phyloP scores from a whole-genome alignment of 2,888 invertebrate species.

The Tipula helvola region DNA sequence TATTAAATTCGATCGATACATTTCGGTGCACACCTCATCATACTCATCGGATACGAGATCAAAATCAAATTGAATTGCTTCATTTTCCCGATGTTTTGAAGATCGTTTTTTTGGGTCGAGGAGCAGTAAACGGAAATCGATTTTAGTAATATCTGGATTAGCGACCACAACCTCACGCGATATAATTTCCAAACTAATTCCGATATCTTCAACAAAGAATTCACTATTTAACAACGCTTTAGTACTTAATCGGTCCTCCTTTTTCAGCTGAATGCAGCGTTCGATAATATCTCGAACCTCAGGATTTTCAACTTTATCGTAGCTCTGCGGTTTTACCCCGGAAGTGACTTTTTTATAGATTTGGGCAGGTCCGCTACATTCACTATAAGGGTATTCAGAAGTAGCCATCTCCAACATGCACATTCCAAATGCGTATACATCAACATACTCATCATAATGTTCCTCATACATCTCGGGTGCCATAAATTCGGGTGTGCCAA shows the following conservation, averaged over 20 bases:
- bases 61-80: constrained; percentile 98
- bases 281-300: constrained; percentile 95
- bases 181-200: constrained; percentile 40
- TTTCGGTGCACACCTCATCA: constrained; percentile 87
- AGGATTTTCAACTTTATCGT: constrained; percentile 88
- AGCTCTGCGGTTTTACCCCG: constrained; percentile 91
- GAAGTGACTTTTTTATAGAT: constrained; percentile 98
- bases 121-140: constrained; percentile 84
- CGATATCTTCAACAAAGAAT: constrained; percentile 90
- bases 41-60: constrained; percentile 84
- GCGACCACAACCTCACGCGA: constrained; percentile 50
- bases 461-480: constrained; percentile 99
- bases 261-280: constrained; percentile 81
- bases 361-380: constrained; percentile 96
- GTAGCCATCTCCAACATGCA: constrained; percentile 99
- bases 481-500: constrained; percentile 49
- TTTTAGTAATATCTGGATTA: constrained; percentile 52
- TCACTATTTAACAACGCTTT: constrained; percentile 90
- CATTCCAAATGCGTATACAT: constrained; percentile 99
- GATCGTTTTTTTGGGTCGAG: constrained; percentile 95
- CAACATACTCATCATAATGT: constrained; percentile 97
- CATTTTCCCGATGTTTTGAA: constrained; percentile 96
- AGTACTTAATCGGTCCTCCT: constrained; percentile 83
- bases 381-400: constrained; percentile 97
- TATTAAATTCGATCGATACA: constrained; percentile 89